Evolutionary conservation across 2,888 invertebrate genomes (phyloP).

Genomic region (Parascotia fuliginaria): DNA sequence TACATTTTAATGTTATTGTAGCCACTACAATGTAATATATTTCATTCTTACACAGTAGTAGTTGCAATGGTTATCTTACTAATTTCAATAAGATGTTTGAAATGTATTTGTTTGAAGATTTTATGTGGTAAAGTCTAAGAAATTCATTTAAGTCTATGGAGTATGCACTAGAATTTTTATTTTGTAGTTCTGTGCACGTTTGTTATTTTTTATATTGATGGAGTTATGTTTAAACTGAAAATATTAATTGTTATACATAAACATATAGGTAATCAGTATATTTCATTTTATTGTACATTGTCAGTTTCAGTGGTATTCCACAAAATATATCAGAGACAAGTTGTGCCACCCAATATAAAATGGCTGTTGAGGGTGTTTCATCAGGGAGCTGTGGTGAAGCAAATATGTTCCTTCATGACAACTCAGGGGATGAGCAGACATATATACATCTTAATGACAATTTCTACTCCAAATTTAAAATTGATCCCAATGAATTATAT

Average conservation of each 20-base stretch:
- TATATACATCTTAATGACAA: constrained; percentile 79
- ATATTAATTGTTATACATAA: not conserved
- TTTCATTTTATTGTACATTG: not conserved
- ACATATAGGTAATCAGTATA: too few species aligned
- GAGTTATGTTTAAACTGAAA: not conserved
- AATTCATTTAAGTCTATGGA: too few species aligned
- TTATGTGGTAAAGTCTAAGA: too few species aligned
- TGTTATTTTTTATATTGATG: too few species aligned
- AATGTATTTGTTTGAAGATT: too few species aligned
- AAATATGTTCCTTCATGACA: constrained; percentile 77
- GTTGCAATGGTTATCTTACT: too few species aligned
- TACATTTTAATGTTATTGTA: not conserved
- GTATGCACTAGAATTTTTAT: too few species aligned
- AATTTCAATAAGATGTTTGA: too few species aligned
- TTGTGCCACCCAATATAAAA: constrained; percentile 82
- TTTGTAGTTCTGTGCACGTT: too few species aligned
- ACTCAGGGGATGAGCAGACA: constrained; percentile 74
- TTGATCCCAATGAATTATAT: constrained; percentile 81
- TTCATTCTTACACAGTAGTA: too few species aligned
- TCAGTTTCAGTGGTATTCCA: constrained; percentile 82
- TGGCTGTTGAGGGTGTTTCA: constrained; percentile 79
- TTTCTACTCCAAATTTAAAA: constrained; percentile 81
- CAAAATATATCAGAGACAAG: constrained; percentile 82
- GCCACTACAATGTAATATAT: too few species aligned
- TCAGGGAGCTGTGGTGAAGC: constrained; percentile 73